These are phyloP conservation scores for human (Homo sapiens) DNA, from an alignment of 2,113 vertebrate species.

Conservation along the genomic window DNA sequence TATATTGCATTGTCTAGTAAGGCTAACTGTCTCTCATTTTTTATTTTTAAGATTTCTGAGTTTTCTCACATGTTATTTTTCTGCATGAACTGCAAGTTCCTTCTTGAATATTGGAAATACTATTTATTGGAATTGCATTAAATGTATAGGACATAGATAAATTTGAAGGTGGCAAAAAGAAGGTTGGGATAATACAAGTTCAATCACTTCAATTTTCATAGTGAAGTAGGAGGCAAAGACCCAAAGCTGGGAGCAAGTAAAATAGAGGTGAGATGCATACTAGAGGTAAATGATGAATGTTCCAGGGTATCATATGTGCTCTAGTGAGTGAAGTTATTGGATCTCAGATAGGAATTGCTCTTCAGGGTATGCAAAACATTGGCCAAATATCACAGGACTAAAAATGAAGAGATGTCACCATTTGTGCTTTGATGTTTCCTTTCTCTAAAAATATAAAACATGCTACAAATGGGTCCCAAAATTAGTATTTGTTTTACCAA, in stretches of 20 bases:
- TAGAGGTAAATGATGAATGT: not conserved
- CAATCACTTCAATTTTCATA: not conserved
- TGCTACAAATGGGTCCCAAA: not conserved
- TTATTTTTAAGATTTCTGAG: constrained; percentile 25
- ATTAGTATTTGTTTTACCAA: not conserved
- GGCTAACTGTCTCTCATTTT: not conserved
- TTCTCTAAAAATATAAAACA: constrained; percentile 13
- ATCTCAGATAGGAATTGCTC: not conserved
- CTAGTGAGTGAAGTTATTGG: not conserved
- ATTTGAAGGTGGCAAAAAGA: not conserved
- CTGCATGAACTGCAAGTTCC: not conserved
- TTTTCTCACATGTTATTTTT: not conserved
- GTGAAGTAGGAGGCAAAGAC: not conserved
- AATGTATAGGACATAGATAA: not conserved
- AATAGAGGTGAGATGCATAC: not conserved
- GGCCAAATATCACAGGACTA: not conserved
- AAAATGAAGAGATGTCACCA: not conserved
- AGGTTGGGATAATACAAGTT: not conserved
- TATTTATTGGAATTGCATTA: not conserved
- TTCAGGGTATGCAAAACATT: not conserved
- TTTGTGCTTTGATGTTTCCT: not conserved
- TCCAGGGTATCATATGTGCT: not conserved
- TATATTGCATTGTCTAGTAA: not conserved
- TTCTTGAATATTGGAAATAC: not conserved
- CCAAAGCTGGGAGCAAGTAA: not conserved